These are phyloP conservation scores for Capromys pilorides DNA, from an alignment of 2,797 vertebrate species.

Conservation along the genomic window DNA sequence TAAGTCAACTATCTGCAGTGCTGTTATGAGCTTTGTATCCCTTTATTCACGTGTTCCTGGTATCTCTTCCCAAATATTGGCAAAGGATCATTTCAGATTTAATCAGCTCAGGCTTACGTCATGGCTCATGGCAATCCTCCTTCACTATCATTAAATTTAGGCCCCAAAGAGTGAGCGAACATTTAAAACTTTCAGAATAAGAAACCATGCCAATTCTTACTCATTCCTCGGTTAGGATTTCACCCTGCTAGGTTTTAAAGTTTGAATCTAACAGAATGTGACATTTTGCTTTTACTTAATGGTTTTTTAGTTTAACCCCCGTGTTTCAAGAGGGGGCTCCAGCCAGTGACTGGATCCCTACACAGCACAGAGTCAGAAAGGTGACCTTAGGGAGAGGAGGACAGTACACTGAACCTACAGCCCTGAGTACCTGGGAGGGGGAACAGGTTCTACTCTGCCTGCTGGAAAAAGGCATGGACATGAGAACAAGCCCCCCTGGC, in stretches of 20 bases:
- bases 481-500: too few relatives aligned
- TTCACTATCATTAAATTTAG: neutral
- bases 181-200: constrained; percentile 14
- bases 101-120: neutral
- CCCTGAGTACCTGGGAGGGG: neutral
- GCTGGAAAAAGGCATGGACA: neutral
- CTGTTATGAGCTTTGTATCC: neutral
- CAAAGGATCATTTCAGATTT: constrained; percentile 36
- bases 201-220: neutral
- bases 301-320: neutral
- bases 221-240: neutral
- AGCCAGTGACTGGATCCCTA: neutral
- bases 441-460: neutral
- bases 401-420: too few relatives aligned
- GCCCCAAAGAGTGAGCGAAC: neutral
- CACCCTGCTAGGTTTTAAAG: neutral
- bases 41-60: neutral
- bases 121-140: neutral
- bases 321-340: neutral
- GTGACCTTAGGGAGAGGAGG: neutral
- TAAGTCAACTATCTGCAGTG: neutral
- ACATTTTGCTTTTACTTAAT: neutral
- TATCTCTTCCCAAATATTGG: neutral
- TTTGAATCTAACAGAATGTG: neutral
- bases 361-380: neutral